Conservation (phyloP, 1,140 invertebrate genomes). For the Scaptomyza graminum region DNA sequence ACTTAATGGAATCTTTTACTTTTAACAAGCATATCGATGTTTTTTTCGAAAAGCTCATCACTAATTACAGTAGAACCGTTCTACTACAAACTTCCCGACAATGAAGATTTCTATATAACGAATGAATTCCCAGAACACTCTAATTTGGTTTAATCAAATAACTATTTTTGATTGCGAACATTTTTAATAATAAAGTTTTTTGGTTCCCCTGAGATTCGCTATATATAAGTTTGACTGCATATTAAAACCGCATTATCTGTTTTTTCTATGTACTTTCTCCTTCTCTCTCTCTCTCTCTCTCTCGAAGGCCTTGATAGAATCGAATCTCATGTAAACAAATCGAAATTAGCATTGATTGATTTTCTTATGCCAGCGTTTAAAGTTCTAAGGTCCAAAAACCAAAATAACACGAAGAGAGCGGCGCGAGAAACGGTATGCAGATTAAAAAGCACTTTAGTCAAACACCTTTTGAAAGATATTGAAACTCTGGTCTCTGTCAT, state of each 20-base stretch:
- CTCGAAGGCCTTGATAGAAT: conserved; percentile 6
- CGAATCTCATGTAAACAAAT: conserved; percentile 6
- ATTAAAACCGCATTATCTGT: no score
- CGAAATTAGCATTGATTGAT: conserved; percentile 6
- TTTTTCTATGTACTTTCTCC: background rate
- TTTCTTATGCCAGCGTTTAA: background rate
- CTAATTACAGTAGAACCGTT: no score
- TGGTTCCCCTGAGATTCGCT: no score
- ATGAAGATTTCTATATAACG: no score
- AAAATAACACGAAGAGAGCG: background rate
- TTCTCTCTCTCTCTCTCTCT: background rate
- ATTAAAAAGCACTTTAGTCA: conserved; percentile 22
- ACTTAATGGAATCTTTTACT: no score
- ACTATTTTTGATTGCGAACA: no score
- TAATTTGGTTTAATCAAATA: no score
- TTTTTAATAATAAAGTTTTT: no score
- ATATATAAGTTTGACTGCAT: no score
- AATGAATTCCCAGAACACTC: no score
- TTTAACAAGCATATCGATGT: no score
- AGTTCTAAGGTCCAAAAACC: conserved; percentile 14
- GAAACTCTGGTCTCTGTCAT: conserved; percentile 17
- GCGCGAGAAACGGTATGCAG: conserved; percentile 3
- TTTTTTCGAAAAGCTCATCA: background rate
- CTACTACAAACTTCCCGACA: no score
- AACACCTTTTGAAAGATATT: conserved; percentile 6